phyloP scores from a whole-genome alignment of 2,888 invertebrate species.

The Siphonodentalium dalli region DNA sequence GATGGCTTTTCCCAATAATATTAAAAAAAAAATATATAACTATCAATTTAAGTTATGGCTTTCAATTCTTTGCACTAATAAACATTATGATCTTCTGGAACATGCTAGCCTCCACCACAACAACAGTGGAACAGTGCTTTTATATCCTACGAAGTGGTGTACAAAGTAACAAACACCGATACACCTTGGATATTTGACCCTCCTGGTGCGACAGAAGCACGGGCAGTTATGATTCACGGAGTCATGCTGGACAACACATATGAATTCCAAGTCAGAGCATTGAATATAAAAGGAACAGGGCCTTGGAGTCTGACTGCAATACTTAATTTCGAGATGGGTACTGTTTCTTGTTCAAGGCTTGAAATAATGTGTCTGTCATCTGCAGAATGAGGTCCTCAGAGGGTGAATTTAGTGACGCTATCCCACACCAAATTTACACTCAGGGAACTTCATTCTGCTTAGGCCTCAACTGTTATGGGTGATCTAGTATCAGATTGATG shows the following conservation, averaged over 20 bases:
- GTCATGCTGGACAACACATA: constrained; percentile 68
- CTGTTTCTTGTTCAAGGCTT: neutral
- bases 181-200: constrained; percentile 20
- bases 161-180: constrained; percentile 23
- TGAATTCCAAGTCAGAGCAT: constrained; percentile 89
- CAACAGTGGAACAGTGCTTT: constrained; percentile 36
- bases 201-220: neutral
- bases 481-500: too few species aligned
- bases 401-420: too few species aligned
- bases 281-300: constrained; percentile 93
- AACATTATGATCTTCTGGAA: too few species aligned
- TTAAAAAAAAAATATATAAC: too few species aligned
- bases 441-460: too few species aligned
- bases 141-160: constrained; percentile 24
- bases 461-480: too few species aligned
- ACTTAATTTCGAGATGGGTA: constrained; percentile 49
- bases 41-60: too few species aligned
- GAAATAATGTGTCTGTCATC: too few species aligned
- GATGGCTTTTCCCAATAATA: too few species aligned
- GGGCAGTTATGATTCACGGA: constrained; percentile 4
- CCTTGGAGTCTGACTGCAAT: constrained; percentile 34
- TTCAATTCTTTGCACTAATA: too few species aligned
- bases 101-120: constrained; percentile 31
- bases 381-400: too few species aligned
- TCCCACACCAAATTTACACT: too few species aligned